Evolutionary conservation across 2,113 vertebrate species (phyloP).

Genomic region (Aegotheles bennettii): DNA sequence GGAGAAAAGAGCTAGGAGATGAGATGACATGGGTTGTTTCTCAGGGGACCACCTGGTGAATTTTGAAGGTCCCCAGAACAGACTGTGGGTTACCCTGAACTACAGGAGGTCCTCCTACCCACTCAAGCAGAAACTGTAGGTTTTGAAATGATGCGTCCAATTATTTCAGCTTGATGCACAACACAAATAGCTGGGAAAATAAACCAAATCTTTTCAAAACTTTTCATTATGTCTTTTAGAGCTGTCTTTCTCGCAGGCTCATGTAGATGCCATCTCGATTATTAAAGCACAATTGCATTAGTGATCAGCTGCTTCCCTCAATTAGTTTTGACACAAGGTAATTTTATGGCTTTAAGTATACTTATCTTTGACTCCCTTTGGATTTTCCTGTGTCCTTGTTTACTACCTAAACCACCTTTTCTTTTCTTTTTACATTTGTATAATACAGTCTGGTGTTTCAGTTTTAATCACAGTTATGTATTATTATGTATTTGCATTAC

Average conservation of each 20-base stretch:
- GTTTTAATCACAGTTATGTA: constrained; percentile 18
- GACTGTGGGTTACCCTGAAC: constrained; percentile 25
- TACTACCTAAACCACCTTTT: constrained; percentile 17
- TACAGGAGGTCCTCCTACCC: constrained; percentile 40
- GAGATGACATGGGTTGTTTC: not conserved
- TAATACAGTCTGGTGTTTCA: constrained; percentile 30
- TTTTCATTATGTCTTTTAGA: constrained; percentile 43
- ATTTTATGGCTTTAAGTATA: constrained; percentile 66
- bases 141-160: constrained; percentile 30
- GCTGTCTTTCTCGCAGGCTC: constrained; percentile 45
- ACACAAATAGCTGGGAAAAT: constrained; percentile 47
- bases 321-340: constrained; percentile 69
- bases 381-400: constrained; percentile 62
- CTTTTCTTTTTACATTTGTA: constrained; percentile 35
- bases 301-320: constrained; percentile 52
- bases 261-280: constrained; percentile 62
- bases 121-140: constrained; percentile 57
- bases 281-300: constrained; percentile 67
- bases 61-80: constrained; percentile 39
- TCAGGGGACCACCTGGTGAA: constrained; percentile 12
- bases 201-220: constrained; percentile 35
- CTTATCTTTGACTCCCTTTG: constrained; percentile 61
- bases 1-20: constrained; percentile 7
- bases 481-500: constrained; percentile 33
- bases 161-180: constrained; percentile 68